Evolutionary conservation across 2,113 vertebrate species (phyloP), one percentile per base, ranked within the genome.

Genomic region (Acinonyx jubatus): DNA sequence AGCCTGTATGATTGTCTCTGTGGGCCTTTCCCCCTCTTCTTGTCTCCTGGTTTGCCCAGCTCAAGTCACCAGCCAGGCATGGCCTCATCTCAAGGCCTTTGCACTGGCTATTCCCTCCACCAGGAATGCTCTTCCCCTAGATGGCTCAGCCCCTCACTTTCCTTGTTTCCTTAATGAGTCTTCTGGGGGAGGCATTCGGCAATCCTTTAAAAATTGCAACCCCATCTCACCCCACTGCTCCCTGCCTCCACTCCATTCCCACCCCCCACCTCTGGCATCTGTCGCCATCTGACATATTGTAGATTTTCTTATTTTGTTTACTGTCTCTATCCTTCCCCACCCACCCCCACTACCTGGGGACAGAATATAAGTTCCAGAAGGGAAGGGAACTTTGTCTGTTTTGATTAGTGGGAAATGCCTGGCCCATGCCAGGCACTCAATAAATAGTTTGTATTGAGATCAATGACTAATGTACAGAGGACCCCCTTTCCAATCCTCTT

Each of bases 401-500:
- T 61, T 31, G 23, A 61, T 69, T 25, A n/a, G 33, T 27, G 25
- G 84, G 29, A 4, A 4, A 7, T 48, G 41, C 19, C 45, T 25
- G 52, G 52, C 55, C 48, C 10, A 1, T 38, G 50, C 81, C 41
- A 29, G 23, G 31, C 36, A 18, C 29, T 31, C 41, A 18, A 4
- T 23, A 10, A 3, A 1, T 74, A 23, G 48, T 8, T 66, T 61
- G 76, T 45, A 33, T 66, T 86, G 21, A 29, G n/a, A 76, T 83
- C 19, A 73, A 0, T 68, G 18, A 78, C 18, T 27, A 87, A n/a
- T 0, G 3, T 29, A 33, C 13, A 2, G 27, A 74, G 78, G 71
- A 23, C 5, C 12, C 25, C 48, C 1, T 0, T 18, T 2, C 33
- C 38, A 21, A 0, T n/a, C 45, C 48, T 87, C 36, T 68, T 48